Base-by-base conservation (phyloP, 2,888 invertebrate species). In the Anarsia innoxiella region DNA sequence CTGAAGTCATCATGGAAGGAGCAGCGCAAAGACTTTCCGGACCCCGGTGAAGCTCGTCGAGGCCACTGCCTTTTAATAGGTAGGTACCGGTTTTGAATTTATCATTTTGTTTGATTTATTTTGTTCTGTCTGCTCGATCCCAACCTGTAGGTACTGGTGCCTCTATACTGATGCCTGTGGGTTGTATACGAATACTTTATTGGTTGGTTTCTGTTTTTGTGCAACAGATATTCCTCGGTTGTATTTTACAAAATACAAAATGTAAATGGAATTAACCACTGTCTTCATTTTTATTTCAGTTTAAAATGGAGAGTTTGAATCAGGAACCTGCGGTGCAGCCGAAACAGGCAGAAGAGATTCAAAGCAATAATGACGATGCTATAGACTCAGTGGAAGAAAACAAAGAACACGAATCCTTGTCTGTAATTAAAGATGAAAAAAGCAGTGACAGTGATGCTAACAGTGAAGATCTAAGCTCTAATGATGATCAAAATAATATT, bases 21-120 rank as follows among this genome's bases (percentile, higher is more conserved):
- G 70, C 67, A 65, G 69, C 72, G 50, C 58, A 68, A 58, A 73
- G 72, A 60, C 58, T 59, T 51, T 57, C 59, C 59, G 59, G 63
- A 51, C 56, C 55, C 63, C 70, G 72, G 65, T 77, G 77, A 78
- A 79, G 73, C 67, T 64, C 59, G 67, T 66, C 74, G 74, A 78
- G 75, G 75, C 70, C 73, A 67, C 63, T 69, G 67, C 57, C 72
- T 77, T 82, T 80, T 79, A 58, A 77, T 78, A n/a, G n/a, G 73
- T 71, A 82, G 79, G 83, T 83, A 84, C 83, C 80, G 80, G 83
- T 84, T 84, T 82, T 78, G 67, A 66, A 69, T 78, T n/a, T 78
- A 78, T 82, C 71, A 77, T 82, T 79, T 79, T 77, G 72, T 80
- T 80, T 78, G 77, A 80, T 79, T 82, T 80, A 75, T 66, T 62